Conservation (phyloP, 92 coral and sea anemone species). For the Porites rus region DNA sequence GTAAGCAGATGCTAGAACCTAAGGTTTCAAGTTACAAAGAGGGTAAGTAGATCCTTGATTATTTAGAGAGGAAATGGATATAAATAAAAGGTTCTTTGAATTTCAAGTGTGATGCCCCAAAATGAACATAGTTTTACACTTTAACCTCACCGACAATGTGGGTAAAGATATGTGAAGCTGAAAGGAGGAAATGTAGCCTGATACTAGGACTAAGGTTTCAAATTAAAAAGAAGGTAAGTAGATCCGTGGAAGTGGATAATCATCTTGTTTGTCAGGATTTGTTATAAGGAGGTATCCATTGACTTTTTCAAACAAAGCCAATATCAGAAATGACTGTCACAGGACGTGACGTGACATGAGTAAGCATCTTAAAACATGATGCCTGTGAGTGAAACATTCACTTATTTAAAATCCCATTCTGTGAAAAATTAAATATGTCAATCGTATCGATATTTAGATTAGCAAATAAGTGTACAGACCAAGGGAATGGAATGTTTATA, state of each 20-base stretch:
- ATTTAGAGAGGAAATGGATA: too few relatives aligned
- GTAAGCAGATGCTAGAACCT: too few relatives aligned
- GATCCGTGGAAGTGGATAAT: not conserved
- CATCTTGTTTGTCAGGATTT: not conserved
- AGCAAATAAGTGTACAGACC: not conserved
- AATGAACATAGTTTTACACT: too few relatives aligned
- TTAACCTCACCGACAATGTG: too few relatives aligned
- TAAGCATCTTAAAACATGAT: not conserved
- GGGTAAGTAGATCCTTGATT: too few relatives aligned
- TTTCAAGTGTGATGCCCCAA: too few relatives aligned
- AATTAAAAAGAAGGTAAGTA: not conserved
- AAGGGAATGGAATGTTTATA: not conserved
- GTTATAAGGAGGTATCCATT: not conserved
- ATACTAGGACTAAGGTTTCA: too few relatives aligned
- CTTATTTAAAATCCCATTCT: not conserved
- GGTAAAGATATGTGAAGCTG: too few relatives aligned
- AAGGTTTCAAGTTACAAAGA: too few relatives aligned
- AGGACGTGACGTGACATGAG: not conserved
- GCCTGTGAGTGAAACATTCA: not conserved
- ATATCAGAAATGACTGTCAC: constrained; percentile 1
- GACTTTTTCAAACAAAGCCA: not conserved
- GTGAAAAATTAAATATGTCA: not conserved
- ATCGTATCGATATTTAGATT: not conserved
- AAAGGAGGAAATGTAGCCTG: too few relatives aligned
- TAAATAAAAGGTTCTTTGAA: too few relatives aligned